phyloP scores from a whole-genome alignment of 2,797 vertebrate species.

The Falco concolor region DNA sequence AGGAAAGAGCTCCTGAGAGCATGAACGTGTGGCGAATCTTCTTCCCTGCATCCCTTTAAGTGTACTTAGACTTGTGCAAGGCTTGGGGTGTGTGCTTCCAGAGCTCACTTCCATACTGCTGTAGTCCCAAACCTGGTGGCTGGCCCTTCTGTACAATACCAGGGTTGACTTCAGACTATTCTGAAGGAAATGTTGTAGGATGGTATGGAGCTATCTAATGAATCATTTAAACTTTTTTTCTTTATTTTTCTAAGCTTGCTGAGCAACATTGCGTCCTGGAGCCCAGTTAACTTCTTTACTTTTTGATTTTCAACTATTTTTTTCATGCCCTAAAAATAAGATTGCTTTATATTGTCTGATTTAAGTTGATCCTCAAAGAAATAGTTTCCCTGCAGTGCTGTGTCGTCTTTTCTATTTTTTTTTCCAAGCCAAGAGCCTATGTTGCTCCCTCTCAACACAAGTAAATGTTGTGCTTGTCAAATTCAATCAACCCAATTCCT shows the following conservation, averaged over 20 bases:
- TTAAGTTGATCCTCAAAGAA: background rate
- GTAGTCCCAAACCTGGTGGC: background rate
- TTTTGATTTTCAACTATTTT: background rate
- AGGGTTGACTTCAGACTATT: rapidly evolving
- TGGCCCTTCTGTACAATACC: rapidly evolving
- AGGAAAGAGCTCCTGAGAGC: background rate
- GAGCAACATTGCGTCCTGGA: background rate
- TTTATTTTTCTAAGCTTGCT: background rate
- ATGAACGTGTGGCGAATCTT: background rate
- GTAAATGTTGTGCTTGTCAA: background rate
- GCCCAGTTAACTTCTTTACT: background rate
- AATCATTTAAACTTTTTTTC: background rate
- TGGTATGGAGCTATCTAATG: background rate
- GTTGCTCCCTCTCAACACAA: background rate
- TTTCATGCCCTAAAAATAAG: background rate
- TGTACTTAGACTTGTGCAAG: background rate
- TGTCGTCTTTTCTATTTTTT: background rate
- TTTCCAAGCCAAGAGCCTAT: background rate
- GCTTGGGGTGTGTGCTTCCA: background rate
- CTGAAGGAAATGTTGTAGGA: background rate
- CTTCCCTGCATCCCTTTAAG: background rate
- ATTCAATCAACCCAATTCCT: background rate
- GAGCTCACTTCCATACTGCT: background rate
- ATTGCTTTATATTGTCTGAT: background rate
- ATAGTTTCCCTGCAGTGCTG: background rate